Evolutionary conservation across 2,797 vertebrate genomes (phyloP).

Genomic region (Etheostoma nigrum): DNA sequence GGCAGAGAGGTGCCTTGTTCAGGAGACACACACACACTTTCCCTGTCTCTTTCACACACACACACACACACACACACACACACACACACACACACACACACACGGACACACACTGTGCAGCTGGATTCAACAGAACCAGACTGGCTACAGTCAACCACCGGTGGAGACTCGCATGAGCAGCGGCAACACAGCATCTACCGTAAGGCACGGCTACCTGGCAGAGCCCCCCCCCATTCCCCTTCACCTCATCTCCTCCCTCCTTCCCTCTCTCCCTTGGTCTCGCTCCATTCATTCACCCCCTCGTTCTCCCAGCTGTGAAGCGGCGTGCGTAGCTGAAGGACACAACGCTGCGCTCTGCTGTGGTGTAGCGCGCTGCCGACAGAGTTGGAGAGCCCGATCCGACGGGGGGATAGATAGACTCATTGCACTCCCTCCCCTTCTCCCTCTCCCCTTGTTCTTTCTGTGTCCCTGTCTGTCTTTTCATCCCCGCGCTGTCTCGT

Average conservation of each 20-base stretch:
- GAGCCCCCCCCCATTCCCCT: conserved; percentile 14
- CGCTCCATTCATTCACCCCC: conserved; percentile 75
- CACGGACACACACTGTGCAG: conserved; percentile 40
- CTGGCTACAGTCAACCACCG: conserved; percentile 65
- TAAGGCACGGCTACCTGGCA: conserved; percentile 66
- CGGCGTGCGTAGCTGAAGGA: conserved; percentile 81
- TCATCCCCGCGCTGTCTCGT: conserved; percentile 55
- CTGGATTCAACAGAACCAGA: conserved; percentile 54
- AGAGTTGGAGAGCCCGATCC: conserved; percentile 73
- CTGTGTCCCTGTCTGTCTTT: conserved; percentile 60
- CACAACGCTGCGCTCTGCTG: conserved; percentile 75
- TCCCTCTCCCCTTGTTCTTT: conserved; percentile 36
- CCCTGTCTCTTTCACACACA: not conserved
- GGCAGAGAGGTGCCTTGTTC: conserved; percentile 53
- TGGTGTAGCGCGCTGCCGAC: conserved; percentile 63
- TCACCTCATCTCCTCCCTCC: conserved; percentile 34
- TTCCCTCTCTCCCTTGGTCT: conserved; percentile 28
- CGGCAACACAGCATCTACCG: conserved; percentile 43
- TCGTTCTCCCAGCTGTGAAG: conserved; percentile 67
- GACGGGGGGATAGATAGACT: conserved; percentile 66
- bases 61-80: conserved; percentile 9
- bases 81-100: conserved; percentile 31
- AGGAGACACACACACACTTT: conserved; percentile 16
- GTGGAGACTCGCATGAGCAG: conserved; percentile 47
- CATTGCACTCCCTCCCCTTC: conserved; percentile 56